phyloP scores from a whole-genome alignment of 2,888 invertebrate genomes.

The Pterostichus madidus region DNA sequence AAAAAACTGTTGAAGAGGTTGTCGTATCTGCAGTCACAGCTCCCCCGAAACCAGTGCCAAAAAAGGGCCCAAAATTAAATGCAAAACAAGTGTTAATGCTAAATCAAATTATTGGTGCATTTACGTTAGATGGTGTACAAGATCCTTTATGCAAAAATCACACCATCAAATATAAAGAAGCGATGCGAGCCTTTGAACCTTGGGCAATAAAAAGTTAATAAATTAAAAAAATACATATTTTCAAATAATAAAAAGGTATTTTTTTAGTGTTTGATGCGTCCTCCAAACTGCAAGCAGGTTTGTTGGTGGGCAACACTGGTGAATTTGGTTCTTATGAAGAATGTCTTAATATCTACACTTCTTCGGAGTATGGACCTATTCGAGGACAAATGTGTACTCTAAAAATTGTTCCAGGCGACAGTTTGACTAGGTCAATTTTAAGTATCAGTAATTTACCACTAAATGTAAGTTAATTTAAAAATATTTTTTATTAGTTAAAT shows the following conservation, averaged over 20 bases:
- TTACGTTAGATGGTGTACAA: conserved; percentile 71
- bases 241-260: not conserved
- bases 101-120: conserved; percentile 73
- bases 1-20: not conserved
- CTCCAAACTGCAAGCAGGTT: conserved; percentile 77
- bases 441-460: conserved; percentile 71
- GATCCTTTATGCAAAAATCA: conserved; percentile 72
- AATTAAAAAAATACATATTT: not conserved
- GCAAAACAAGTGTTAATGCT: conserved; percentile 73
- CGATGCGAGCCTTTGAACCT: conserved; percentile 72
- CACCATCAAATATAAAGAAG: conserved; percentile 71
- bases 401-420: conserved; percentile 70
- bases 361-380: conserved; percentile 71
- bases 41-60: conserved; percentile 18
- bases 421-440: conserved; percentile 70
- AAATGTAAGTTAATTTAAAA: conserved; percentile 68
- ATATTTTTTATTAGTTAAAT: not conserved
- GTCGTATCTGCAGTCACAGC: not conserved
- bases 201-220: conserved; percentile 74
- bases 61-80: conserved; percentile 71
- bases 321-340: conserved; percentile 78
- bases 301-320: conserved; percentile 76
- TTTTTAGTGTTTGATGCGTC: conserved; percentile 78
- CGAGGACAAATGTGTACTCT: conserved; percentile 76
- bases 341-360: conserved; percentile 72